phyloP scores from a whole-genome alignment of 2,113 vertebrate genomes.

The Carassius carassius region DNA sequence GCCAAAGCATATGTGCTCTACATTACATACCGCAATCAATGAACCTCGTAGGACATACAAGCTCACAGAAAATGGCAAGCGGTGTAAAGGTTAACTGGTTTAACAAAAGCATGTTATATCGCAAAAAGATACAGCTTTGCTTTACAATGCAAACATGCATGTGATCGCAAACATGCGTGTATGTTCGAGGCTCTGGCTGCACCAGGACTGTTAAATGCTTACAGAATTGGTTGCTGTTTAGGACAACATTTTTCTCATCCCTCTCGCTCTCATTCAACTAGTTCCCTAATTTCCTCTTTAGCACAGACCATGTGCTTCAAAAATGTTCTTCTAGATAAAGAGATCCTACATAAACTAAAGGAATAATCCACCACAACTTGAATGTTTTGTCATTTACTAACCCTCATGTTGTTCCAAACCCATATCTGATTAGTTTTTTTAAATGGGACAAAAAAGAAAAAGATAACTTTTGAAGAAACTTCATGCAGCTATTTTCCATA shows the following conservation, averaged over 20 bases:
- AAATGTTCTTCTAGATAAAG: not conserved
- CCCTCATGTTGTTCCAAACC: not conserved
- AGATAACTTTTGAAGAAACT: too few species aligned
- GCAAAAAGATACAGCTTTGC: not conserved
- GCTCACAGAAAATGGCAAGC: constrained; percentile 13
- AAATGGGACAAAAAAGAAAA: too few species aligned
- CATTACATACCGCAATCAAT: not conserved
- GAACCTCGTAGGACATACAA: not conserved
- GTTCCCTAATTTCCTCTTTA: constrained; percentile 10
- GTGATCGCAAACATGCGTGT: not conserved
- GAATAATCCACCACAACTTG: not conserved
- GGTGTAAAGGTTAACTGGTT: not conserved
- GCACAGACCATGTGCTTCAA: constrained; percentile 5
- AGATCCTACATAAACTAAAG: not conserved
- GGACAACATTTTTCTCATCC: not conserved
- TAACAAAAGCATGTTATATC: not conserved
- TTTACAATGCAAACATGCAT: constrained; percentile 20
- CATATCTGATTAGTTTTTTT: not conserved
- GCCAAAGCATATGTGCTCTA: not conserved
- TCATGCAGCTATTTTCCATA: not conserved
- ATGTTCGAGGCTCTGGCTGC: not conserved
- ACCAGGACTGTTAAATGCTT: not conserved
- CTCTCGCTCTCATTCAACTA: not conserved
- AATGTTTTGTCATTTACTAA: not conserved
- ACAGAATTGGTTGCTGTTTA: not conserved